These are phyloP conservation scores for Corydoras maculifer DNA, from an alignment of 2,113 vertebrate genomes.

Conservation along the genomic window DNA sequence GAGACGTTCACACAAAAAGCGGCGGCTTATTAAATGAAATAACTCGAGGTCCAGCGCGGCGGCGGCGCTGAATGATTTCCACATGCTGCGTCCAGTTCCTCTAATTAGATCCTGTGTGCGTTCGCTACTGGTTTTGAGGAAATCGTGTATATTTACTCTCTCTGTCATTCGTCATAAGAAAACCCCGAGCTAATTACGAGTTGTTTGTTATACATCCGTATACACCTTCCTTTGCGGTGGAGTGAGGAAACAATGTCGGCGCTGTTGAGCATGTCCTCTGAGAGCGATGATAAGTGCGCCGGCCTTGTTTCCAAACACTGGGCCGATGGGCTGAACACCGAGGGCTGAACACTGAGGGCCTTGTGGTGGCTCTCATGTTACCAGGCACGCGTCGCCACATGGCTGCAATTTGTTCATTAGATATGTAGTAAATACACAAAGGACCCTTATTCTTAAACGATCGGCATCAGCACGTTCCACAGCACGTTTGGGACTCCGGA, in stretches of 20 bases:
- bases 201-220: no score
- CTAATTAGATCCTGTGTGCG: conserved; percentile 9
- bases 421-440: no score
- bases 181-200: no score
- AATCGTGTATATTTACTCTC: conserved; percentile 23
- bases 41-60: conserved; percentile 13
- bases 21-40: conserved; percentile 20
- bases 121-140: conserved; percentile 11
- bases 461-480: no score
- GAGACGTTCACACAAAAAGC: no score
- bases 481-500: no score
- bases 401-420: conserved; percentile 71
- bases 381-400: conserved; percentile 59
- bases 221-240: conserved; percentile 5
- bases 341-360: conserved; percentile 63
- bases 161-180: conserved; percentile 13
- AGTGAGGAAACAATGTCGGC: conserved; percentile 48
- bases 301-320: conserved; percentile 54
- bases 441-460: no score
- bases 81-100: conserved; percentile 11
- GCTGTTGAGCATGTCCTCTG: conserved; percentile 60
- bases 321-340: conserved; percentile 66
- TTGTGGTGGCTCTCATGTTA: conserved; percentile 54
- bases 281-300: conserved; percentile 68
- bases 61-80: conserved; percentile 18